Conservation (phyloP, 2,797 vertebrate species). For the Halcyon badia region DNA sequence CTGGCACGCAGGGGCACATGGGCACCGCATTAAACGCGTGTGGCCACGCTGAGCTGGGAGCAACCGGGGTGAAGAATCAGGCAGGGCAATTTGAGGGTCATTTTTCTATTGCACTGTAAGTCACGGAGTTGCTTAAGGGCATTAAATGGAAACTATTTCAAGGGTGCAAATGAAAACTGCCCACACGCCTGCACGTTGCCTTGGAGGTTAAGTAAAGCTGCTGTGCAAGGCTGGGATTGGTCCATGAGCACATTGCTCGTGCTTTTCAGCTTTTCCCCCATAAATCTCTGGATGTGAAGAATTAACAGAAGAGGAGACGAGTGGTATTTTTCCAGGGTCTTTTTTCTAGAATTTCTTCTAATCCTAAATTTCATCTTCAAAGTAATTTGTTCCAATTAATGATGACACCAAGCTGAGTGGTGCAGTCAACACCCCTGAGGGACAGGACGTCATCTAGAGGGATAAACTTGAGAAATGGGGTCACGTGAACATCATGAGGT, state of each 20-base stretch:
- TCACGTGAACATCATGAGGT: background rate
- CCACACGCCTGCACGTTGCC: background rate
- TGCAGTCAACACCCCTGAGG: background rate
- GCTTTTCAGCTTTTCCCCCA: background rate
- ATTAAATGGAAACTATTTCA: background rate
- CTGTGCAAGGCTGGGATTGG: background rate
- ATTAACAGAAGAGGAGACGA: background rate
- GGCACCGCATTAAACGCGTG: background rate
- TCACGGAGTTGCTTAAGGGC: background rate
- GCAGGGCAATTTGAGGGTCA: background rate
- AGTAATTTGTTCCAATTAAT: background rate
- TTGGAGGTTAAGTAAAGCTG: background rate
- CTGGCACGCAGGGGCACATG: slow-evolving; percentile 34
- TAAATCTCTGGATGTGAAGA: background rate
- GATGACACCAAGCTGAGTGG: background rate
- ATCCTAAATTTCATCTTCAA: background rate
- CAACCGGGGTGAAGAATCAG: background rate
- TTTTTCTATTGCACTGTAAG: background rate
- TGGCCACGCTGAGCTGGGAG: background rate
- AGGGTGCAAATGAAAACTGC: background rate
- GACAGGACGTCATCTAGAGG: background rate
- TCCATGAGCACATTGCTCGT: background rate
- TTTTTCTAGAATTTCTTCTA: background rate
- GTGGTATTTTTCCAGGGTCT: background rate
- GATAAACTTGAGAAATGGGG: background rate